Evolutionary conservation across 2,113 vertebrate species (phyloP), one percentile per base, ranked within the genome.

Genomic region (Megaleporinus macrocephalus): DNA sequence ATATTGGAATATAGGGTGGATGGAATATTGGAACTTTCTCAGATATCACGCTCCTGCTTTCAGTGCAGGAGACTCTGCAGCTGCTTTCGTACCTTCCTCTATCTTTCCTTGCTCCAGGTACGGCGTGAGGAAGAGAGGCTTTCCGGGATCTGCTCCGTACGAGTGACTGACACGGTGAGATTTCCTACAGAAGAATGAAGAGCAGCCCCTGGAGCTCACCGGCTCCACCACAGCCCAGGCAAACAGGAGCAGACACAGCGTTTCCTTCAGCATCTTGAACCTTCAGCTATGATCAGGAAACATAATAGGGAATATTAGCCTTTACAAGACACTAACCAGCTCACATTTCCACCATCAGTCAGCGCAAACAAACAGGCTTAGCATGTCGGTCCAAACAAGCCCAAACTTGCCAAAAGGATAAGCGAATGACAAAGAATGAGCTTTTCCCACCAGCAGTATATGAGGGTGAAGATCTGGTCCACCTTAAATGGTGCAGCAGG

Each of bases 101-200:
- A 91, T 88, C 69, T 85, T 95, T 4, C 94, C 94, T 69, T 87
- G 92, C 87, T 96, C 92, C 80, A 96, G 89, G 57, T 95, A 95
- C 2, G 94, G 93, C 0, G 94, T 96, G 83, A 97, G 93, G 73
- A 97, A 95, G 4, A 98, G 93, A 0, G 96, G 95, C 3, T 91
- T 75, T 11, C 94, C 95, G 2, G 93, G 89, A 24, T 95, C 88
- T 65, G 86, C 89, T 44, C 80, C 88, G 15, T 22, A 27, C 13
- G 85, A 68, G 22, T 33, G 41, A 75, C 87, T 86, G 74, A 92
- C 85, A 69, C 78, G 77, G 24, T 78, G 86, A 75, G 84, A 73
- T 79, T 91, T 92, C 59, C 84, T 78, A 55, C 91, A 93, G 89
- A 96, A 95, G 3, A 95, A 90, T 2, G 89, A 87, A 14, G 92